Evolutionary conservation across 2,888 invertebrate species (phyloP).

Genomic region (Drosophila subquinaria): DNA sequence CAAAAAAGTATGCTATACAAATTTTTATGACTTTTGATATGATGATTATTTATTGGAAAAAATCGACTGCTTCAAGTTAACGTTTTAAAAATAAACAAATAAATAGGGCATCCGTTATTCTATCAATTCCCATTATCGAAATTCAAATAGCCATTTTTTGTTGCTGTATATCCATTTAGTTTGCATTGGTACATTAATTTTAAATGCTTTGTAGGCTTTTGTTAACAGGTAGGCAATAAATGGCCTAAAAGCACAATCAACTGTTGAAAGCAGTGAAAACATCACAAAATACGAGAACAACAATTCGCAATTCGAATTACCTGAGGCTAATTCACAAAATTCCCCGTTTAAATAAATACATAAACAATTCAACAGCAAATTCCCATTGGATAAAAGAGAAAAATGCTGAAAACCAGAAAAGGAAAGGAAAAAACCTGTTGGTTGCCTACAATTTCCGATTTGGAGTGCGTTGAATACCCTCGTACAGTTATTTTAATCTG

Average conservation of each 20-base stretch:
- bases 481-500: conserved; percentile 74
- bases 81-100: background rate
- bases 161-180: conserved; percentile 5
- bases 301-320: conserved; percentile 56
- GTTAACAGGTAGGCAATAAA: conserved; percentile 16
- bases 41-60: too few species aligned
- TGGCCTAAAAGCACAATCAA: conserved; percentile 34
- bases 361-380: conserved; percentile 48
- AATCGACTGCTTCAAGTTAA: background rate
- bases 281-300: conserved; percentile 22
- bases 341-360: conserved; percentile 69
- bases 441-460: conserved; percentile 38
- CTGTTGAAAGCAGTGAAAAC: conserved; percentile 21
- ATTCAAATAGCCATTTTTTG: background rate
- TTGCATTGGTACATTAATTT: conserved; percentile 27
- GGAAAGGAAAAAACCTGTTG: conserved; percentile 40
- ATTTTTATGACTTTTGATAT: background rate
- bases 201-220: conserved; percentile 22
- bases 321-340: conserved; percentile 68
- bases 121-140: background rate
- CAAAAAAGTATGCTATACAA: background rate
- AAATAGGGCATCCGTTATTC: background rate
- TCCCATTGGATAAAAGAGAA: conserved; percentile 49
- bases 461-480: conserved; percentile 17
- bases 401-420: conserved; percentile 6